Base-by-base conservation (phyloP, 30 jellyfish, hydroid and myxozoan genomes). In the Aurelia sp. region DNA sequence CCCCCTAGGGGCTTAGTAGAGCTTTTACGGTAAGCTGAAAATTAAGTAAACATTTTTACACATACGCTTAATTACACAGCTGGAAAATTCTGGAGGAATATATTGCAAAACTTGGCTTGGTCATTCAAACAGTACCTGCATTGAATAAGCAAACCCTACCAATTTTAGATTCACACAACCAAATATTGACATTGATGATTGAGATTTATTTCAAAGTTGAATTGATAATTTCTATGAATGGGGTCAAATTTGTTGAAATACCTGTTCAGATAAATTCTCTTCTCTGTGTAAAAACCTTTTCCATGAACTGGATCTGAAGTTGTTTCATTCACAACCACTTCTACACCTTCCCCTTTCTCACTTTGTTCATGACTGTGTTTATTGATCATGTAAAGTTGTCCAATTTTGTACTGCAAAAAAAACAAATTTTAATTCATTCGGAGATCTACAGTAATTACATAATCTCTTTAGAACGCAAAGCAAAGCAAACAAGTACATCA, bases 361-460 rank as follows among this genome's bases (percentile, higher is more conserved):
- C 99, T 95, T 67, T 95, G 99, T 72, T 95, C 99, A 86, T 95
- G 99, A 62, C 98, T 95, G 78, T 95, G 99, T 58, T 95, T 95
- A 58, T 95, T 95, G 13, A 95, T 95, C 99, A 95, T 95, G 76
- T 76, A 95, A 21, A 95, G 94, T 69, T 95, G 99, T 40, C 99
- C 99, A 81, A 95, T 86, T 62, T 79, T 95, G 91, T 95, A 95
- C 99, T 95, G 76, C 62, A 82, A 84, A 37, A 82, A 84, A 37
- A 3, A 52, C 33, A 73, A 61, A 55, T n/a, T 44, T 7, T 44
- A 44, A 44, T 44, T 7, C 55, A 44, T 44, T 7, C 7, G 0
- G 9, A 44, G 15, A 44, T 44, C n/a, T n/a, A n/a, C n/a, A n/a
- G 9, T 44, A 44, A 44, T 1, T 44, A 5, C 3, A 44, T 44